Evolutionary conservation across 2,797 vertebrate species (phyloP), one percentile per base, ranked within the genome.

Genomic region (Phylloscopus collybita): DNA sequence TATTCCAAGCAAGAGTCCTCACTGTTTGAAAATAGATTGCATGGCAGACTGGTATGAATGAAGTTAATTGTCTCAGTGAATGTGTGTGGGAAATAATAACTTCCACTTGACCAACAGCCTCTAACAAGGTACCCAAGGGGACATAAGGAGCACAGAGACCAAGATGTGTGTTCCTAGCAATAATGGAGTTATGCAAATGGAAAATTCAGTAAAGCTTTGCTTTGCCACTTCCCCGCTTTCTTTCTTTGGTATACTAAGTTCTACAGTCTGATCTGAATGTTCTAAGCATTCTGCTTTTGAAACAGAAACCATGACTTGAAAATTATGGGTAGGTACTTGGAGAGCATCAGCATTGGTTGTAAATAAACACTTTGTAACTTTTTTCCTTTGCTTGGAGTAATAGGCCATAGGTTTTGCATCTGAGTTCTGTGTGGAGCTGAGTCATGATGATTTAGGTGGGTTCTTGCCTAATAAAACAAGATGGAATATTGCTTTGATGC

Each of bases 111-210:
- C 34, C 38, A 72, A 22, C 25, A 82, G 27, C 30, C 32, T 87
- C 30, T 84, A 13, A 25, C 0, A 15, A 72, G n/a, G 9, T 32
- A 29, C 1, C 3, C 0, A 1, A 1, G 32, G 11, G 13, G 12
- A 38, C 49, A 32, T 49, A n/a, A 92, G 18, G 21, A 86, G 16
- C 30, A 27, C 5, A 5, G 62, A 80, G 40, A 50, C 29, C 15
- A 22, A 1, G 0, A 5, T 44, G 4, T 1, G 1, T 49, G 74
- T 75, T 65, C 54, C 18, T 78, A 49, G 22, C 29, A n/a, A 3
- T 83, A 69, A 73, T 0, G 2, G 29, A 91, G 50, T 66, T 40
- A 27, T 0, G 0, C 0, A 0, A 29, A 26, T 49, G 10, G 21
- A 3, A 57, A 75, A 25, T 80, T 50, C 9, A 53, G 5, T 80